Percentiles rank a stretch among this genome's conserved stretches.
These are phyloP conservation scores for Prosapia bicincta DNA, from an alignment of 2,888 invertebrate genomes.

Conservation along the genomic window DNA sequence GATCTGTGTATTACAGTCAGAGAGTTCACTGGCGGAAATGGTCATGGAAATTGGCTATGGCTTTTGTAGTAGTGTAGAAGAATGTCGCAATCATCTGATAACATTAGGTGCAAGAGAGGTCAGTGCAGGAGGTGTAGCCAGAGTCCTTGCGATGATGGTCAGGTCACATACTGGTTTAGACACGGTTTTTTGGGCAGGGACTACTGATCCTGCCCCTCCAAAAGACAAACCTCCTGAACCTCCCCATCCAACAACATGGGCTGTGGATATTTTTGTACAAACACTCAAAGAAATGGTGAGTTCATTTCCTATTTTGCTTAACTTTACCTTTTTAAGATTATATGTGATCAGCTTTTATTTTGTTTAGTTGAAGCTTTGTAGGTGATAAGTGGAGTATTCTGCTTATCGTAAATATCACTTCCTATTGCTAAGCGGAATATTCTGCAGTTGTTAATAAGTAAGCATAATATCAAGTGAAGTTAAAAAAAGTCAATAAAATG, in stretches of 20 bases:
- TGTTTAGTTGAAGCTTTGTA: too few species aligned
- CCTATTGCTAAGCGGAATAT: too few species aligned
- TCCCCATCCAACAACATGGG: slow-evolving; percentile 59
- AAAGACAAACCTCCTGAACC: slow-evolving; percentile 36
- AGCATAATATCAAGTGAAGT: too few species aligned
- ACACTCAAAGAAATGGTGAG: slow-evolving; percentile 82
- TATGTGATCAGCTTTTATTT: too few species aligned
- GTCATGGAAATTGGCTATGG: slow-evolving; percentile 89
- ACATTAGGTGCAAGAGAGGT: slow-evolving; percentile 81
- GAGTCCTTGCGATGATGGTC: slow-evolving; percentile 83
- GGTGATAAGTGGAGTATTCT: too few species aligned
- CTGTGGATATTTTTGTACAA: slow-evolving; percentile 89
- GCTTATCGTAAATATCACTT: too few species aligned
- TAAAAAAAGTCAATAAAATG: too few species aligned
- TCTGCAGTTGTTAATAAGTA: too few species aligned
- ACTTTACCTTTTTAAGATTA: too few species aligned
- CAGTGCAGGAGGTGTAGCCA: slow-evolving; percentile 78
- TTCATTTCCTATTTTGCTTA: slow-evolving; percentile 32
- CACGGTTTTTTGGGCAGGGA: slow-evolving; percentile 27
- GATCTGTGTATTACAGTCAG: too few species aligned
- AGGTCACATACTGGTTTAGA: slow-evolving; percentile 76
- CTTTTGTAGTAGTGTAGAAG: slow-evolving; percentile 82
- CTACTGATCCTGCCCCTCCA: slow-evolving; percentile 26
- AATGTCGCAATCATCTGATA: slow-evolving; percentile 79
- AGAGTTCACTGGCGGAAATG: slow-evolving; percentile 74